Evolutionary conservation across 2,113 vertebrate genomes (phyloP).

Genomic region (Sprattus sprattus): DNA sequence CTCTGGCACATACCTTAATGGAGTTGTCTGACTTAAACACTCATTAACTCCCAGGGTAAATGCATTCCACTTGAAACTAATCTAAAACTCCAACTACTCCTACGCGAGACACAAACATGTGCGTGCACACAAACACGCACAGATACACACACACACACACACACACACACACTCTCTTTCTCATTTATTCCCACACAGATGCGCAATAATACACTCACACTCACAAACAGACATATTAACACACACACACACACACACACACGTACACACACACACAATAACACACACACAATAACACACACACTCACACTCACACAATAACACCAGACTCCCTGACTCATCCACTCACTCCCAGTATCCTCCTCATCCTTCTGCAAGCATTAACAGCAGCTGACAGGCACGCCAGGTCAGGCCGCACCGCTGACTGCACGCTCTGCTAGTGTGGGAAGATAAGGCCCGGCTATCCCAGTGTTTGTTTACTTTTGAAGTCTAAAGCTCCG

Average conservation of each 20-base stretch:
- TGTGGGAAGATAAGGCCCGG: neutral
- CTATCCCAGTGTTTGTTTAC: neutral
- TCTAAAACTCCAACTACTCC: neutral
- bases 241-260: neutral
- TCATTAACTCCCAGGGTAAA: neutral
- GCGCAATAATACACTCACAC: neutral
- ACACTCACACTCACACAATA: neutral
- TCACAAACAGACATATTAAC: neutral
- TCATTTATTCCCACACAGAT: slow-evolving; percentile 28
- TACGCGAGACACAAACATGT: neutral
- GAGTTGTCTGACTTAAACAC: neutral
- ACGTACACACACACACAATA: neutral
- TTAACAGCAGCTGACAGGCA: neutral
- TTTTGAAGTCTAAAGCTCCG: neutral
- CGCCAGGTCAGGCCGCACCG: neutral
- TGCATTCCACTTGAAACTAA: neutral
- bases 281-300: neutral
- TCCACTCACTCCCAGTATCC: neutral
- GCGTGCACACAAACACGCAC: neutral
- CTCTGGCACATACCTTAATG: neutral
- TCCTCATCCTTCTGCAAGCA: neutral
- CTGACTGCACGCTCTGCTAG: neutral
- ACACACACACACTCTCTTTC: neutral
- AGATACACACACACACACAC: neutral
- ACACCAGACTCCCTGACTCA: neutral